Base-by-base conservation (phyloP, 2,797 vertebrate genomes). In the Vireo griseus region DNA sequence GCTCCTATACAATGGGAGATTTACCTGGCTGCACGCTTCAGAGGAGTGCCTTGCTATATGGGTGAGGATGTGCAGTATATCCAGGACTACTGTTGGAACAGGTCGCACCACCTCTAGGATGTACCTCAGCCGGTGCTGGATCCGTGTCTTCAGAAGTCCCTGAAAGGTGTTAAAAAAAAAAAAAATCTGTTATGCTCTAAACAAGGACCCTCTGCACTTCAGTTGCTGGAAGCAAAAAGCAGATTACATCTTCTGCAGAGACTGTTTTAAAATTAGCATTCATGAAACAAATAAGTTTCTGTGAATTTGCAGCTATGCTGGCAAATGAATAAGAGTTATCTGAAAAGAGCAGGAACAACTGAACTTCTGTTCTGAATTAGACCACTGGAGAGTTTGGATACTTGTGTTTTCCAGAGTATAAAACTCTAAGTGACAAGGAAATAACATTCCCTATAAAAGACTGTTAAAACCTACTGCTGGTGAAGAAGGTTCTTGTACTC, bases 131-230 rank as follows among this genome's bases (percentile, higher is more conserved):
- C 99, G 98, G 87, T 98, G 98, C 83, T 99, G 98, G 84, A 99
- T 97, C 89, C 98, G 98, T 96, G 99, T 99, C 96, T 97, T 99
- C 82, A 99, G 82, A 90, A 99, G 98, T 31, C 99, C 99, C 99
- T 99, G 88, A n/a, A 66, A 47, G 39, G 58, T 9, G 15, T 73
- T 61, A 7, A 22, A 40, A 71, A 52, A 50, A 5, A 16, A 7
- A 19, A 13, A 55, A 28, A 42, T 11, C 20, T 16, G 13, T 62
- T 68, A 59, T 4, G 7, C 6, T 81, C 24, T 40, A 45, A 58
- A 89, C 2, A 4, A 74, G 19, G 42, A 33, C 28, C 50, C 29
- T 83, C 66, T 58, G 61, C 80, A 74, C 29, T 72, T 66, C 79
- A 67, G 21, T 3, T 74, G 39, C 37, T 66, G 40, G 16, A 85